Percentiles rank a stretch among this genome's conserved stretches.
Evolutionary conservation across 2,888 invertebrate genomes (phyloP).

Genomic region (Aporophyla nigra): DNA sequence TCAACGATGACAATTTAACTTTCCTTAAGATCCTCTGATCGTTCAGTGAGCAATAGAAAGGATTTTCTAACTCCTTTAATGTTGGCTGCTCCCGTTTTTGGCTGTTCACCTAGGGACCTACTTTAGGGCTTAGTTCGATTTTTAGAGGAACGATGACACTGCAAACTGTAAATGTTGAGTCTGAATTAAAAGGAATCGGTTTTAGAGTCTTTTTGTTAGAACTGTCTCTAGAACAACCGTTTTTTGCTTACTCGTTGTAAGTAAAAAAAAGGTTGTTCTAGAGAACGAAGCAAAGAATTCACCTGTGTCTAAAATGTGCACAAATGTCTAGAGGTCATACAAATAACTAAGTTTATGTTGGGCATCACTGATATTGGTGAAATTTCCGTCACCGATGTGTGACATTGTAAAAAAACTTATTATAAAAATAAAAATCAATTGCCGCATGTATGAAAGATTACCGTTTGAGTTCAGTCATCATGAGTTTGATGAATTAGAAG

Average conservation of each 20-base stretch:
- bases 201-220: neutral
- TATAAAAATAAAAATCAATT: neutral
- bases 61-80: constrained; percentile 48
- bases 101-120: constrained; percentile 11
- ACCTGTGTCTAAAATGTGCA: neutral
- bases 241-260: no score
- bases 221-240: no score
- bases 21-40: constrained; percentile 47
- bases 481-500: no score
- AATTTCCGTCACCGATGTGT: no score
- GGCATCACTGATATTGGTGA: neutral
- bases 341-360: neutral
- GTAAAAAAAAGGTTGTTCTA: neutral
- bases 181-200: constrained; percentile 17
- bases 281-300: neutral
- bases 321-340: neutral
- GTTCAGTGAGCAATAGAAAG: constrained; percentile 57
- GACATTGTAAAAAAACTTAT: no score
- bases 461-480: no score
- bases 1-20: constrained; percentile 62
- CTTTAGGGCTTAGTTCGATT: constrained; percentile 24
- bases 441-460: neutral
- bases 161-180: constrained; percentile 28
- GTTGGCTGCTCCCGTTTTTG: constrained; percentile 22
- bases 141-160: constrained; percentile 29